Evolutionary conservation across 2,888 invertebrate genomes (phyloP), one percentile per base, ranked within the genome.

Genomic region (Trachelus troglodyta): DNA sequence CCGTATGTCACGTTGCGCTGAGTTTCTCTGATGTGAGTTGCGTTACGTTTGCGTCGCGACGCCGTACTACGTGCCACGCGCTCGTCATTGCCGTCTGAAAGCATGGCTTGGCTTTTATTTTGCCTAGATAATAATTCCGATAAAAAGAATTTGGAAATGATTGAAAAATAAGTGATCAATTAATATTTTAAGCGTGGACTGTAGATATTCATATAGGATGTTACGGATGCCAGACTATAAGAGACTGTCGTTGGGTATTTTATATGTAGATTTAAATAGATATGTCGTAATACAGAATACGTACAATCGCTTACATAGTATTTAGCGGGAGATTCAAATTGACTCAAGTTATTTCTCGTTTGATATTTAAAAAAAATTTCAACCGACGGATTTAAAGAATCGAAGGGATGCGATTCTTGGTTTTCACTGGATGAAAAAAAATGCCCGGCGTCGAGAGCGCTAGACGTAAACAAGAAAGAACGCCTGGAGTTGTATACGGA

Each of bases 1-100:
- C 34, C 34, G 33, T 76, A n/a, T 34, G 34, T 40, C 71, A 71
- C 31, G 71, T 31, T 34, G 11, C 71, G 31, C 31, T 71, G 71
- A 6, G 71, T 33, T 31, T 1, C 71, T 56, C 23, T 9, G 12
- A 35, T 35, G 35, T 3, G 23, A 56, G 23, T 56, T 56, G 56
- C 23, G 56, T 56, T 56, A 56, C 56, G 56, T 56, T 56, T 56
- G 71, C 71, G 71, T 34, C 71, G 71, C 71, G 71, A 34, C 34
- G 34, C 34, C 71, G 71, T 33, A 31, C 31, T 71, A 71, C 71
- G 12, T 11, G 71, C 71, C 71, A 71, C 71, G 71, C 71, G 71
- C 31, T 71, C 71, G 71, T 34, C 31, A 34, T 31, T 71, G 71
- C 33, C 33, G 71, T 12, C 12, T 23, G 71, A 34, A 71, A 71